These are phyloP conservation scores for Carollia perspicillata DNA, from an alignment of 2,113 vertebrate species.

Conservation along the genomic window DNA sequence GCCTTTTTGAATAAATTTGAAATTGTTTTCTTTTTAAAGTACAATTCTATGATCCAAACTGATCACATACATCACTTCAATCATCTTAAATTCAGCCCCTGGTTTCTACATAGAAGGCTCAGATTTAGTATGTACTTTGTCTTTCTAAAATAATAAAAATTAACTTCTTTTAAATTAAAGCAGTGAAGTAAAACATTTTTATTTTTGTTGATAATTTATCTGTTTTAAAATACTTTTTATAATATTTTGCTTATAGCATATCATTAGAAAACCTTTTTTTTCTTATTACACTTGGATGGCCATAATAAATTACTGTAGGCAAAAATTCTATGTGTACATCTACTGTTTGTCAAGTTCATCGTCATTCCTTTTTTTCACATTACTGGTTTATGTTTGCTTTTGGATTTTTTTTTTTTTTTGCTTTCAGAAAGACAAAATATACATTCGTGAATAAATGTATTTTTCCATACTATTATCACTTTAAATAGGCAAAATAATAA, in stretches of 20 bases:
- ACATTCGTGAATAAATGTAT: background rate
- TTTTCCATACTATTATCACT: constrained; percentile 37
- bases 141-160: constrained; percentile 37
- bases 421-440: constrained; percentile 56
- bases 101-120: background rate
- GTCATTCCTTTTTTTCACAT: constrained; percentile 43
- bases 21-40: background rate
- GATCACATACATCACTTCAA: constrained; percentile 21
- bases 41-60: constrained; percentile 30
- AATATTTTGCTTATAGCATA: constrained; percentile 44
- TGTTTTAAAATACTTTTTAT: constrained; percentile 60
- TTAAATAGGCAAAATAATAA: constrained; percentile 49
- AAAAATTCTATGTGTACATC: constrained; percentile 56
- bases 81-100: constrained; percentile 25
- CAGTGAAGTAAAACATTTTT: constrained; percentile 30
- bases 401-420: background rate
- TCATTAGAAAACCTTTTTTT: constrained; percentile 6
- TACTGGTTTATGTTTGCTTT: constrained; percentile 60
- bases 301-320: constrained; percentile 46
- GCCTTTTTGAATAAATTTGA: background rate
- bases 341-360: constrained; percentile 63
- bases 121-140: background rate
- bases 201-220: constrained; percentile 31
- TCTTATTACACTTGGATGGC: constrained; percentile 62
- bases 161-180: constrained; percentile 45